Percentiles rank a stretch among this genome's conserved stretches.
phyloP scores from a whole-genome alignment of 1,140 invertebrate genomes.

The Periplaneta americana region DNA sequence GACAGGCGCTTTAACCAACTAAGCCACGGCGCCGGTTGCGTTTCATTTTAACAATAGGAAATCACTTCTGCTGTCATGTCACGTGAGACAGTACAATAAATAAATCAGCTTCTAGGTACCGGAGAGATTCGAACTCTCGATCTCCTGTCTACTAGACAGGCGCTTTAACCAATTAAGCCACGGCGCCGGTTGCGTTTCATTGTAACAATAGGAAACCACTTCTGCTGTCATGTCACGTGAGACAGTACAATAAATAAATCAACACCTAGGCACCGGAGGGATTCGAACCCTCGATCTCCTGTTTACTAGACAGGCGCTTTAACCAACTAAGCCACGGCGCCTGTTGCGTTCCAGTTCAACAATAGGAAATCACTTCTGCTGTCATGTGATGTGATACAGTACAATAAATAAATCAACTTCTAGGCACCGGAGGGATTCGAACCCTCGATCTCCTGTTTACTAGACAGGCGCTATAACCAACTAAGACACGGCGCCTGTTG shows the following conservation, averaged over 20 bases:
- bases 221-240: too few relatives aligned
- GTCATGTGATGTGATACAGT: too few relatives aligned
- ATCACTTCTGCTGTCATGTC: too few relatives aligned
- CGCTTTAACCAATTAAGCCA: constrained; percentile 63
- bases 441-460: constrained; percentile 59
- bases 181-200: too few relatives aligned
- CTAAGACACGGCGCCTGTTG: constrained; percentile 61
- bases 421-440: constrained; percentile 56
- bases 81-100: too few relatives aligned
- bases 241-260: too few relatives aligned
- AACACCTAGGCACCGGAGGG: constrained; percentile 55
- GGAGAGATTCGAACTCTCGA: constrained; percentile 56
- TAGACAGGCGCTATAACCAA: constrained; percentile 63
- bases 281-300: constrained; percentile 59
- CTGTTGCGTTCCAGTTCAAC: too few relatives aligned
- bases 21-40: constrained; percentile 53
- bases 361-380: too few relatives aligned
- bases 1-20: constrained; percentile 63
- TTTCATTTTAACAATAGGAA: too few relatives aligned
- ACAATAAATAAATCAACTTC: too few relatives aligned
- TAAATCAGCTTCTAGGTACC: too few relatives aligned
- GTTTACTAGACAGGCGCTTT: constrained; percentile 63
- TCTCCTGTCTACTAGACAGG: constrained; percentile 63
- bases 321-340: constrained; percentile 61
- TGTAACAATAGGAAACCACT: too few relatives aligned